phyloP scores from a whole-genome alignment of 2,888 invertebrate species.

The Trilocha varians region DNA sequence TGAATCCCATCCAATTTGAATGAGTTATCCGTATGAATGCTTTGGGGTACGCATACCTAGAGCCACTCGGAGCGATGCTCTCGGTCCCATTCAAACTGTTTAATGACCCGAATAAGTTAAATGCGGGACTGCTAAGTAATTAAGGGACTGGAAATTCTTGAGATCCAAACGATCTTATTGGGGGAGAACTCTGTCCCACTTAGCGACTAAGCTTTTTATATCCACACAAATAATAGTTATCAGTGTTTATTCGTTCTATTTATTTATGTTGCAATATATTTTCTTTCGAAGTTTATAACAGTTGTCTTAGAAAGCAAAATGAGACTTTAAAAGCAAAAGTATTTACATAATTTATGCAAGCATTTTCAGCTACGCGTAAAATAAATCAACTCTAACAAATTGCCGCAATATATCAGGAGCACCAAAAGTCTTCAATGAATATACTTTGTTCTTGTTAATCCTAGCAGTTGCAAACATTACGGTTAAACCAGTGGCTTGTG shows the following conservation, averaged over 20 bases:
- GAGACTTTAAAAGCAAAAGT: not conserved
- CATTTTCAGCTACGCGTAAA: not conserved
- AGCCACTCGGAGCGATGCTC: constrained; percentile 10
- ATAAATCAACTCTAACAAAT: not conserved
- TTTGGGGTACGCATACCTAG: constrained; percentile 4
- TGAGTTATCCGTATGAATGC: not conserved
- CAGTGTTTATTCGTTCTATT: not conserved
- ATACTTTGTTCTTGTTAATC: not conserved
- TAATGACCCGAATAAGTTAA: constrained; percentile 35
- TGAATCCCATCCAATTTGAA: not conserved
- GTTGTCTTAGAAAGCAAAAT: not conserved
- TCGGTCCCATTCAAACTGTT: constrained; percentile 32
- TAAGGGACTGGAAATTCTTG: constrained; percentile 19
- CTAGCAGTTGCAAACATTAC: not conserved
- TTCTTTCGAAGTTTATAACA: not conserved
- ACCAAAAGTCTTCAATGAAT: not conserved
- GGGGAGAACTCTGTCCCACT: not conserved
- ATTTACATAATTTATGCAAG: not conserved
- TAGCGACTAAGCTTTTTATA: not conserved
- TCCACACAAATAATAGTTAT: not conserved
- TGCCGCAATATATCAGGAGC: not conserved
- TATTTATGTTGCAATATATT: not conserved
- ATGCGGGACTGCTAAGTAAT: constrained; percentile 26
- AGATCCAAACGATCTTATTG: not conserved
- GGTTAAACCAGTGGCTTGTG: not conserved